phyloP scores from a whole-genome alignment of 1,140 invertebrate species.

The Ylistrum balloti region DNA sequence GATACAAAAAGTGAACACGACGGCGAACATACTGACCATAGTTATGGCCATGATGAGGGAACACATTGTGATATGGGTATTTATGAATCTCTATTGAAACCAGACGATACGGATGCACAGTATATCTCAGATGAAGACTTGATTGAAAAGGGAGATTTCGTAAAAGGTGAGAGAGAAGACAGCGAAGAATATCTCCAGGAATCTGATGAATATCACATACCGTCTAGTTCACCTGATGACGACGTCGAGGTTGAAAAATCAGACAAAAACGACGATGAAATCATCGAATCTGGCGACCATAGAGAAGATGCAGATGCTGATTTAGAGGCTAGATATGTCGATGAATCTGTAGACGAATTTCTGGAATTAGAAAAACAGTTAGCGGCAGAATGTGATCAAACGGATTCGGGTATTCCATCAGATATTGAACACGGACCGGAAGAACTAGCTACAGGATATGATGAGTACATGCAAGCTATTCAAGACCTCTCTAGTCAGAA shows the following conservation, averaged over 20 bases:
- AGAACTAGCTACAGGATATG: neutral
- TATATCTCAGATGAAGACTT: neutral
- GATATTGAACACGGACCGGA: neutral
- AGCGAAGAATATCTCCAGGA: neutral
- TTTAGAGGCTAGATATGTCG: neutral
- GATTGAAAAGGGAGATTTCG: conserved; percentile 13
- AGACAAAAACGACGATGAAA: neutral
- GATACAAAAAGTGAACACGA: neutral
- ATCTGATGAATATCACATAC: neutral
- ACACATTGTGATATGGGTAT: neutral
- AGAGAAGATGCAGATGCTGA: neutral
- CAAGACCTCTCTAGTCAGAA: conserved; percentile 3
- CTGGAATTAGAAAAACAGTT: conserved; percentile 13
- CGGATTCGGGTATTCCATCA: neutral
- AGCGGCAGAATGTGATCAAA: neutral
- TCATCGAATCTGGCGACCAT: neutral
- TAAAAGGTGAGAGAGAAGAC: neutral
- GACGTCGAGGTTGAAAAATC: neutral
- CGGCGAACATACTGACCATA: neutral
- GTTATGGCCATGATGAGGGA: neutral
- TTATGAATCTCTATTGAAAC: neutral
- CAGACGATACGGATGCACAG: neutral
- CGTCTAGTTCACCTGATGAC: neutral
- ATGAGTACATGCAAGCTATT: neutral
- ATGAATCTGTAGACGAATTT: conserved; percentile 2